Evolutionary conservation across 2,888 invertebrate species (phyloP).

Genomic region (Smittia sp.): DNA sequence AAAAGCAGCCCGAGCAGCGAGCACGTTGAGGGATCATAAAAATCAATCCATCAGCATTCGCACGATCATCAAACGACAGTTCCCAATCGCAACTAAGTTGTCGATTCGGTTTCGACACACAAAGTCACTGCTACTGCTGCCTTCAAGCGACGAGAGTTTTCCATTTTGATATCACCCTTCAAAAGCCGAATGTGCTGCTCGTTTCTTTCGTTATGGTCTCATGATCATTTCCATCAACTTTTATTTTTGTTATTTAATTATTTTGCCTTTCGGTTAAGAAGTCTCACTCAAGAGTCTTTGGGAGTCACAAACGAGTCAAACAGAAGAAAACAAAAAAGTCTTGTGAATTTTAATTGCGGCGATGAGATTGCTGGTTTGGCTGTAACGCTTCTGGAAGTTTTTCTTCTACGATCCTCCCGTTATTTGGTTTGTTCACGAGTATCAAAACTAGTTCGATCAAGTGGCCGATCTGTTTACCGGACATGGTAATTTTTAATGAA

Average conservation of each 20-base stretch:
- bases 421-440: too few relatives aligned
- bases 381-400: too few relatives aligned
- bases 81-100: constrained; percentile 2
- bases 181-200: background rate
- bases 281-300: background rate
- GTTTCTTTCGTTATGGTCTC: constrained; percentile 40
- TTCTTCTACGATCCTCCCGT: too few relatives aligned
- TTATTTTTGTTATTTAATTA: constrained; percentile 7
- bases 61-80: background rate
- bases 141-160: background rate
- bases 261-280: constrained; percentile 5
- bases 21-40: background rate
- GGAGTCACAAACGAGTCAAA: background rate
- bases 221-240: constrained; percentile 38
- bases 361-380: background rate
- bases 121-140: background rate
- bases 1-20: background rate
- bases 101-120: background rate
- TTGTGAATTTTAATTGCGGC: constrained; percentile 20
- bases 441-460: too few relatives aligned
- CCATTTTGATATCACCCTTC: constrained; percentile 39
- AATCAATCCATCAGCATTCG: background rate
- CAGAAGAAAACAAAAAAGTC: background rate
- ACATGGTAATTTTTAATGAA: too few relatives aligned
- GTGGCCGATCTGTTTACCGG: too few relatives aligned